A percentile compares a stretch with the other conserved stretches of the same genome.
Conservation (phyloP, 2,888 invertebrate genomes). For the Eugnorisma glareosa region DNA sequence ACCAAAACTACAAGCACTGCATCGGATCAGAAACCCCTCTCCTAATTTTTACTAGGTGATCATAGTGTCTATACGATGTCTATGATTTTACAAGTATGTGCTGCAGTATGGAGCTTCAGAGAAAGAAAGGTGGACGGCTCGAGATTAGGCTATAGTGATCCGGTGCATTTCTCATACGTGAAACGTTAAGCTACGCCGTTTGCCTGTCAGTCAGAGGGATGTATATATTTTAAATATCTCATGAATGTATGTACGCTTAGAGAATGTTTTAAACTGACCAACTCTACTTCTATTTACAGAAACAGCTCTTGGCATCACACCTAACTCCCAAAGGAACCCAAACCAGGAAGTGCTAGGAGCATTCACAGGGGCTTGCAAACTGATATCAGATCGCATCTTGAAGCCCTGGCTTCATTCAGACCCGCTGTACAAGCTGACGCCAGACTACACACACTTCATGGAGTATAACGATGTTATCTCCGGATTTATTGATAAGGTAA, state of each 20-base stretch:
- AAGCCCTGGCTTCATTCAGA: constrained; percentile 55
- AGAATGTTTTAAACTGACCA: not conserved
- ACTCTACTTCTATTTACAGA: constrained; percentile 34
- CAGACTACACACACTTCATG: constrained; percentile 34
- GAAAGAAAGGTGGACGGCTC: not conserved
- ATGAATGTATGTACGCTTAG: not conserved
- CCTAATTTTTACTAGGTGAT: not conserved
- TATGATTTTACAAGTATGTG: not conserved
- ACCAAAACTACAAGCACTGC: too few species aligned
- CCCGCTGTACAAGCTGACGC: constrained; percentile 55
- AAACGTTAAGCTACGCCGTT: not conserved
- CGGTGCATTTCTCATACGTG: not conserved
- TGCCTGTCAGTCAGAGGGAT: not conserved
- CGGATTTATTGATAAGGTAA: constrained; percentile 49
- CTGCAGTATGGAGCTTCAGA: not conserved
- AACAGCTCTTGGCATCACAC: constrained; percentile 51
- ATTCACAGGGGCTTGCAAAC: constrained; percentile 24
- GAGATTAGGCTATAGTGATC: not conserved
- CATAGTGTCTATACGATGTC: not conserved
- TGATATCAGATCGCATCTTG: constrained; percentile 58
- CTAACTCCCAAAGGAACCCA: constrained; percentile 36
- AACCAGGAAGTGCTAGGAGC: constrained; percentile 47
- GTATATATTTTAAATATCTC: not conserved
- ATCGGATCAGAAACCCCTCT: not conserved
- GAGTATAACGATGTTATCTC: constrained; percentile 25